phyloP scores from a whole-genome alignment of 2,797 vertebrate genomes.

The Hippoglossus hippoglossus region DNA sequence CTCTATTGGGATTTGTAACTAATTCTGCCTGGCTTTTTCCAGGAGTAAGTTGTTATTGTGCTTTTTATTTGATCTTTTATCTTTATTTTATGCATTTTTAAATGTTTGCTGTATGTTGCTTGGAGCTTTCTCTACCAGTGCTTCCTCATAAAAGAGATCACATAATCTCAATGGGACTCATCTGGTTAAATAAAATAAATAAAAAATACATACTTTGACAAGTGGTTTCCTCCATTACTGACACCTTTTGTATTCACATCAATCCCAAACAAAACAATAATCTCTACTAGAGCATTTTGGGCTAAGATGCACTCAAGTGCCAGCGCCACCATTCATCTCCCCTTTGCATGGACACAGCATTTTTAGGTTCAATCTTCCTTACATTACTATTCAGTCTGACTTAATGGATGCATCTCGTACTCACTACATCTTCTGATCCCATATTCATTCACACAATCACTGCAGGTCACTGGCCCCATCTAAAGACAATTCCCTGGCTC shows the following conservation, averaged over 20 bases:
- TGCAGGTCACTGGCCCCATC: slow-evolving; percentile 60
- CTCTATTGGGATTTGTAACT: not conserved
- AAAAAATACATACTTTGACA: not conserved
- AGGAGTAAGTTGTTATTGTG: not conserved
- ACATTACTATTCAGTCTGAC: slow-evolving; percentile 12
- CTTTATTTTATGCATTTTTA: not conserved
- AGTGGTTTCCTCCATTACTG: not conserved
- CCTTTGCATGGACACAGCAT: slow-evolving; percentile 16
- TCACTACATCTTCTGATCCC: slow-evolving; percentile 46
- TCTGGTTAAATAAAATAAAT: not conserved
- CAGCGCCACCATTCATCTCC: not conserved
- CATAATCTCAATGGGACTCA: not conserved
- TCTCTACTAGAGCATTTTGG: not conserved
- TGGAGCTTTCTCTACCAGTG: no score
- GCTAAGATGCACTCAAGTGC: slow-evolving; percentile 20
- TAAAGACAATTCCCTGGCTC: slow-evolving; percentile 42
- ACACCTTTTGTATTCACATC: not conserved
- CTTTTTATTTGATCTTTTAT: not conserved
- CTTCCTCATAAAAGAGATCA: no score
- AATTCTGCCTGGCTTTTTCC: not conserved
- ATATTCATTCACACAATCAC: slow-evolving; percentile 59
- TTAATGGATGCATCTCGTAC: slow-evolving; percentile 52
- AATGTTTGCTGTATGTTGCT: not conserved
- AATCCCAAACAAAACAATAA: not conserved
- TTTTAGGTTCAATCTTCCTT: slow-evolving; percentile 36